Conservation (phyloP, 2,888 invertebrate species). For the Brachypalpus laphriformis region DNA sequence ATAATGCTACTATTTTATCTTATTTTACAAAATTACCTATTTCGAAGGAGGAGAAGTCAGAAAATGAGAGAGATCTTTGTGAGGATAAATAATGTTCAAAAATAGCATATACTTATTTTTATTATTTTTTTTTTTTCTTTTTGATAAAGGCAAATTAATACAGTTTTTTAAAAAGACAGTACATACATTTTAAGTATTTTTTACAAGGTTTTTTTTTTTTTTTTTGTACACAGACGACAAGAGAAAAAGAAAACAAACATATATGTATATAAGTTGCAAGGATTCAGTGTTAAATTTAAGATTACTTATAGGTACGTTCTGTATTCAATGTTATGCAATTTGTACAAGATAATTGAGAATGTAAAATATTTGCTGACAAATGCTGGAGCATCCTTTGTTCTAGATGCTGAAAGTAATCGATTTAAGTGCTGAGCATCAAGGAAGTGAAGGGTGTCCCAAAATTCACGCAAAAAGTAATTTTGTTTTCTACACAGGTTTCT, state of each 20-base stretch:
- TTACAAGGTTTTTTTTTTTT: conserved; percentile 48
- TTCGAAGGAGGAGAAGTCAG: conserved; percentile 8
- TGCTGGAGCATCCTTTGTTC: too few relatives aligned
- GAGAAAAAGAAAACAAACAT: conserved; percentile 25
- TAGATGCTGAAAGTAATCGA: background rate
- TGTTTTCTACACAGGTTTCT: too few relatives aligned
- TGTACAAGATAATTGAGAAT: conserved; percentile 9
- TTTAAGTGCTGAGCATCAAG: too few relatives aligned
- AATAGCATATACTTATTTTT: conserved; percentile 2
- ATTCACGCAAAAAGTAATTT: too few relatives aligned
- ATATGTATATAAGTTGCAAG: conserved; percentile 31
- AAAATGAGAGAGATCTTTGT: conserved; percentile 3
- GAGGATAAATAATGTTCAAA: background rate
- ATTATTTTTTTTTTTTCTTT: background rate
- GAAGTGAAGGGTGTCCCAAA: too few relatives aligned
- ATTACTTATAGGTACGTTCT: background rate
- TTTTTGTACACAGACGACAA: conserved; percentile 54
- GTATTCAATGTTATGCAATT: background rate
- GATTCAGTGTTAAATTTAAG: conserved; percentile 19
- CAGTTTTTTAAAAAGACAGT: conserved; percentile 32
- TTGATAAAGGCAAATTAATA: conserved; percentile 38
- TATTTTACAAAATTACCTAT: conserved; percentile 22
- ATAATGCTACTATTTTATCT: conserved; percentile 43
- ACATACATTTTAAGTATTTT: conserved; percentile 39
- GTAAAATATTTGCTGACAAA: background rate